Percentiles rank a stretch among this genome's conserved stretches.
These are phyloP conservation scores for Dicyrtomina minuta DNA, from an alignment of 2,888 invertebrate genomes.

Conservation along the genomic window DNA sequence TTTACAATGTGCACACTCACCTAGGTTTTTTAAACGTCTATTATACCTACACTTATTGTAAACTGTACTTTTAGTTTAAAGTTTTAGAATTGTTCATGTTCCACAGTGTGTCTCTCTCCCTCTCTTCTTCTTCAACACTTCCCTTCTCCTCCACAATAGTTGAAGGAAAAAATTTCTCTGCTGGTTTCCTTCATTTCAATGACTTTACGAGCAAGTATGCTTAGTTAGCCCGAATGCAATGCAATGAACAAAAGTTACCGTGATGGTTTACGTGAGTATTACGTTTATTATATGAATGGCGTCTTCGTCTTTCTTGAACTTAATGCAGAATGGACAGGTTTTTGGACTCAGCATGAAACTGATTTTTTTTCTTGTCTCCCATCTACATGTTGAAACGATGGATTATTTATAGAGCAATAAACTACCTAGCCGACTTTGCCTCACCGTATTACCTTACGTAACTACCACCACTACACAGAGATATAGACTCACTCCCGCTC, in stretches of 20 bases:
- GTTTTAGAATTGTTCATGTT: constrained; percentile 7
- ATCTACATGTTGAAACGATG: constrained; percentile 32
- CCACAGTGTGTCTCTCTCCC: constrained; percentile 1
- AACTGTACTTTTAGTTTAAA: too few relatives aligned
- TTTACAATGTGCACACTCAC: too few relatives aligned
- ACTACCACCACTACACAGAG: too few relatives aligned
- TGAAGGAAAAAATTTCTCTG: neutral
- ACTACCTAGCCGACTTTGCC: constrained; percentile 31
- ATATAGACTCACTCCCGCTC: neutral
- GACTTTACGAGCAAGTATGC: neutral
- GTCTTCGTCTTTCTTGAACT: constrained; percentile 24
- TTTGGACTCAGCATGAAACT: constrained; percentile 33
- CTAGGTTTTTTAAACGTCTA: too few relatives aligned
- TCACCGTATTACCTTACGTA: constrained; percentile 18
- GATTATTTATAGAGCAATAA: constrained; percentile 39
- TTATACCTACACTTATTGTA: too few relatives aligned
- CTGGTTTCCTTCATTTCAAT: neutral
- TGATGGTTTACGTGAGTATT: constrained; percentile 7
- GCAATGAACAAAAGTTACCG: constrained; percentile 17
- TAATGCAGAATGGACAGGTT: constrained; percentile 33
- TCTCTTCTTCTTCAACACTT: neutral
- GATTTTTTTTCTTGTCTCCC: constrained; percentile 19
- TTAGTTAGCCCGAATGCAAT: neutral
- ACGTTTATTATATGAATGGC: constrained; percentile 27
- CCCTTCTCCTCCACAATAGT: neutral